These are phyloP conservation scores for Blastobasis adustella DNA, from an alignment of 2,888 invertebrate genomes.

Conservation along the genomic window DNA sequence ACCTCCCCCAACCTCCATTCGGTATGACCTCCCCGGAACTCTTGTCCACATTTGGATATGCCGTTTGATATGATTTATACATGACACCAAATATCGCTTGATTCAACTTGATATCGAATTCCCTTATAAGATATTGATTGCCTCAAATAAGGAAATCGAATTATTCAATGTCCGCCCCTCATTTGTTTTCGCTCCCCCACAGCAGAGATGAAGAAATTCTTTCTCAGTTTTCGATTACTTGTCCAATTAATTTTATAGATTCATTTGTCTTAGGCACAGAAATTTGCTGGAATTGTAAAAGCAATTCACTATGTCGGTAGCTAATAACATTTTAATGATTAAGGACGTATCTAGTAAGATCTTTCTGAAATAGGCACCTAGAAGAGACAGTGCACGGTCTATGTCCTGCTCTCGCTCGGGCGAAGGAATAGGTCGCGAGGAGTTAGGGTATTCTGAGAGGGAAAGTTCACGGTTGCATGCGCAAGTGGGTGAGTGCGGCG, in stretches of 20 bases:
- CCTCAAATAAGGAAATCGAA: conserved; percentile 74
- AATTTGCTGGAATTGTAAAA: conserved; percentile 29
- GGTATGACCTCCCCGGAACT: too few species aligned
- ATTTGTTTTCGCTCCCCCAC: conserved; percentile 70
- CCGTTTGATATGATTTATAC: too few species aligned
- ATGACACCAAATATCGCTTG: not conserved
- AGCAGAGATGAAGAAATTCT: conserved; percentile 73
- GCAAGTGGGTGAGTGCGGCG: conserved; percentile 69
- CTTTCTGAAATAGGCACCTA: too few species aligned
- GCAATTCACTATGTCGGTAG: too few species aligned
- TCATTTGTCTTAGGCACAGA: conserved; percentile 67
- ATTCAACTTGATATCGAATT: conserved; percentile 47
- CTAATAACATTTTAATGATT: too few species aligned
- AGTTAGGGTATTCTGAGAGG: conserved; percentile 64
- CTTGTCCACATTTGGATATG: too few species aligned
- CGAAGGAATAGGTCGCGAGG: conserved; percentile 32
- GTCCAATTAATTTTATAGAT: conserved; percentile 75
- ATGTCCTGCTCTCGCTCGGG: conserved; percentile 21
- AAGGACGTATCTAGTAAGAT: too few species aligned
- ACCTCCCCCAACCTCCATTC: too few species aligned
- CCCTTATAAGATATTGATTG: conserved; percentile 70
- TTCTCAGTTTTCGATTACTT: conserved; percentile 75
- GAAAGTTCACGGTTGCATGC: conserved; percentile 69
- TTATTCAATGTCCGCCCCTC: conserved; percentile 75
- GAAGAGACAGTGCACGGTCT: not conserved